A percentile compares a stretch with the other conserved stretches of the same genome.
These are phyloP conservation scores for Rhipidura dahli DNA, from an alignment of 2,113 vertebrate species.

Conservation along the genomic window DNA sequence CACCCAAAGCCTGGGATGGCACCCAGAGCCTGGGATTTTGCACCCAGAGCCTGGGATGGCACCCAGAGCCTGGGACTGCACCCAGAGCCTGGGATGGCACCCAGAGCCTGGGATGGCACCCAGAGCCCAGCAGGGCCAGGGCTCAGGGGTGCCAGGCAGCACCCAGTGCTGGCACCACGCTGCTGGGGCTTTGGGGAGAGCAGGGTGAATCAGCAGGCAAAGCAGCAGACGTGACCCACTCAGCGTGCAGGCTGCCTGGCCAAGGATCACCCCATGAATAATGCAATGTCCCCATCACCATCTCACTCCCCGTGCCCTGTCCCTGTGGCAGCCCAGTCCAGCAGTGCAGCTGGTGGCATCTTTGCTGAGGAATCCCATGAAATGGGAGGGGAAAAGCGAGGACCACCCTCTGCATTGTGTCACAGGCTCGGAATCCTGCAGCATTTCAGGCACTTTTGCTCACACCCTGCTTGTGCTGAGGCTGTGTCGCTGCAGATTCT, in stretches of 20 bases:
- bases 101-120: too few relatives aligned
- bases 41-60: not conserved
- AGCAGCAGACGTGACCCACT: constrained; percentile 9
- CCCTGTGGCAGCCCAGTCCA: not conserved
- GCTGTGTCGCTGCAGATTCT: not conserved
- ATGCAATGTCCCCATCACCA: not conserved
- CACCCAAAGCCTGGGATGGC: not conserved
- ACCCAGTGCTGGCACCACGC: not conserved
- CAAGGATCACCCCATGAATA: not conserved
- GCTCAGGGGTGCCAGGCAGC: not conserved
- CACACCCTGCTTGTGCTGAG: not conserved
- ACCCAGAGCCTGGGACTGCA: not conserved
- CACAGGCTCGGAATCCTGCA: not conserved
- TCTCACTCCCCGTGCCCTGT: not conserved
- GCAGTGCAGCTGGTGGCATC: not conserved
- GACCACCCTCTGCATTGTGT: not conserved
- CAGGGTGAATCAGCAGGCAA: not conserved
- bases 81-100: not conserved
- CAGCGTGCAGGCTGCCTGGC: not conserved
- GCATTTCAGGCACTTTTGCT: not conserved
- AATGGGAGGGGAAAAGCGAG: fast-evolving
- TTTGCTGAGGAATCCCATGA: not conserved
- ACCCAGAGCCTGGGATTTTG: too few relatives aligned
- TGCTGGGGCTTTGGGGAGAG: not conserved
- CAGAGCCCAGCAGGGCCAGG: not conserved